phyloP scores from a whole-genome alignment of 2,797 vertebrate genomes.

The Gouania willdenowi region DNA sequence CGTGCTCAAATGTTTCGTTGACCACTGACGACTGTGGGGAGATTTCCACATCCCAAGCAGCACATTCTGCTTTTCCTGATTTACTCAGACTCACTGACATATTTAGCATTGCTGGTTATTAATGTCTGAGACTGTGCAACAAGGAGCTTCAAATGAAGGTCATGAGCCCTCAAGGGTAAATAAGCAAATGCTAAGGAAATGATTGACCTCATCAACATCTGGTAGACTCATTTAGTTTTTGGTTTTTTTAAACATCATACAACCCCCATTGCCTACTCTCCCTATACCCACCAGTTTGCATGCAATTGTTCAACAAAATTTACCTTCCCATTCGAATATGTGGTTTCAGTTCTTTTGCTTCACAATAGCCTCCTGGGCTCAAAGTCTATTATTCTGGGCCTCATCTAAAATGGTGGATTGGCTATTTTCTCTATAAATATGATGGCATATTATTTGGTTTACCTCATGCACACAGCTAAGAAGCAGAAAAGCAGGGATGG shows the following conservation, averaged over 20 bases:
- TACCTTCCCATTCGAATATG: too few species aligned
- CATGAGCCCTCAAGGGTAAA: slow-evolving; percentile 20
- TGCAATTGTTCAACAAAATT: too few species aligned
- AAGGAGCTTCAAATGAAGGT: slow-evolving; percentile 50
- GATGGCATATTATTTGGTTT: slow-evolving; percentile 47
- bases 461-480: slow-evolving; percentile 26
- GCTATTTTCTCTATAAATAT: slow-evolving; percentile 51
- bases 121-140: slow-evolving; percentile 36
- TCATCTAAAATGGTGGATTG: too few species aligned
- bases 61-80: slow-evolving; percentile 45
- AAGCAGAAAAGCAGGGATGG: slow-evolving; percentile 13
- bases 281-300: too few species aligned
- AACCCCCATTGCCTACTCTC: too few species aligned
- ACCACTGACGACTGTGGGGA: slow-evolving; percentile 33
- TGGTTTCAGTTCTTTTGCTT: too few species aligned
- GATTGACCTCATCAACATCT: slow-evolving; percentile 45
- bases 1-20: slow-evolving; percentile 37
- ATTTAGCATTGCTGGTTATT: slow-evolving; percentile 44
- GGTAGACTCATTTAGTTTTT: slow-evolving; percentile 22
- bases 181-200: slow-evolving; percentile 22
- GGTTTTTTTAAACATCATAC: slow-evolving; percentile 8
- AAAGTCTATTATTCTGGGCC: too few species aligned
- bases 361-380: too few species aligned
- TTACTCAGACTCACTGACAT: slow-evolving; percentile 43
- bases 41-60: slow-evolving; percentile 54